Conservation (phyloP, 2,888 invertebrate genomes). For the Caenorhabditis sp. region DNA sequence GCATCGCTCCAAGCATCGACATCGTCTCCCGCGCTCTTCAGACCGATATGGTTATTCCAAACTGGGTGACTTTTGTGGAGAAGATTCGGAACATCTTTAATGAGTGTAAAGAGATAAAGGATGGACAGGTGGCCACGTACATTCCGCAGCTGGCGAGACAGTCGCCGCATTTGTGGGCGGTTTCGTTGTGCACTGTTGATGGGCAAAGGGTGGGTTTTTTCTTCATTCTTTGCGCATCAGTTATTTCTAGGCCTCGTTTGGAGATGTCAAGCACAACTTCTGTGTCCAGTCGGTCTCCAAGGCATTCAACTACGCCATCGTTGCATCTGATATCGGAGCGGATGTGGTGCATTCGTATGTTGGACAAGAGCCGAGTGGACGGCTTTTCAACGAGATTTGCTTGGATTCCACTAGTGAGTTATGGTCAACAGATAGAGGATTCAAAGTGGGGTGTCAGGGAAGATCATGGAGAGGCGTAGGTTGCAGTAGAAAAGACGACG, state of each 20-base stretch:
- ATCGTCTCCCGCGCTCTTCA: constrained; percentile 80
- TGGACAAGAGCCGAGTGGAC: constrained; percentile 78
- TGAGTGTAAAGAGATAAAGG: constrained; percentile 64
- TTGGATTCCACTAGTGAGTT: constrained; percentile 71
- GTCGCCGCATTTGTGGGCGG: constrained; percentile 88
- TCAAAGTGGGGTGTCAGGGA: background rate
- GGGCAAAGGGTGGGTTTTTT: constrained; percentile 71
- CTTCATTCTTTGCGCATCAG: too few species aligned
- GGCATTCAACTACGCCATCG: constrained; percentile 81
- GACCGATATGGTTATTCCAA: constrained; percentile 93
- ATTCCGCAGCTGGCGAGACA: constrained; percentile 94
- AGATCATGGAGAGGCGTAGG: too few species aligned
- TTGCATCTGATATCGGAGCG: constrained; percentile 77
- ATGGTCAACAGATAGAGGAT: background rate
- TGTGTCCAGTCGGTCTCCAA: constrained; percentile 92
- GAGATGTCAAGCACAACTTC: constrained; percentile 93
- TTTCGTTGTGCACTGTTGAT: constrained; percentile 94
- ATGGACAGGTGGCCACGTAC: constrained; percentile 86
- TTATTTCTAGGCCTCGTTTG: constrained; percentile 84
- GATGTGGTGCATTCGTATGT: constrained; percentile 73
- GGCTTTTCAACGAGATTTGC: constrained; percentile 78
- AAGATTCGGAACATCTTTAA: constrained; percentile 91
- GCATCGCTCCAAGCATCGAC: constrained; percentile 77
- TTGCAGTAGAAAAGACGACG: too few species aligned
- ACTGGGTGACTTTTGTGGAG: constrained; percentile 92